Base-by-base conservation (phyloP, 1,140 invertebrate species). In the Lanistes nyassanus region DNA sequence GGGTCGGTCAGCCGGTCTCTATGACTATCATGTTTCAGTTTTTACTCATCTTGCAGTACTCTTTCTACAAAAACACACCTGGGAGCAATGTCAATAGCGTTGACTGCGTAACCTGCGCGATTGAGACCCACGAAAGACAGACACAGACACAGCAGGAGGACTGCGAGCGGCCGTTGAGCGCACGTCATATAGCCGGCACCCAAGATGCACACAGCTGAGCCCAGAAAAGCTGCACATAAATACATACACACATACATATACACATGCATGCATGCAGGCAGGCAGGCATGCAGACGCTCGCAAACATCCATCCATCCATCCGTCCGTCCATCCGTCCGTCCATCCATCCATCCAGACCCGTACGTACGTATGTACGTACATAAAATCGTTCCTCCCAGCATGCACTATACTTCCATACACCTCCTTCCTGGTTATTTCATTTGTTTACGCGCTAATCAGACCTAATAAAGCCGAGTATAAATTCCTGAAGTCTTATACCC, bases 41-140 rank as follows among this genome's bases (percentile, higher is more conserved):
- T 55, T 13, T 55, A 16, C 31, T 9, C 58, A 4, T 13, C 23
- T 16, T 47, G 42, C 42, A 23, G 2, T 5, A 60, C 23, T 34
- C n/a, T 16, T 16, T 3, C 2, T 16, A 23, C n/a, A 60, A 60
- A 60, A 29, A 4, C 11, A 60, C 84, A 86, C 64, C 76, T 81
- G n/a, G 80, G 77, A 11, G 95, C 95, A 77, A 96, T 93, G 85
- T 96, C 94, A 83, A 96, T 87, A 83, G 95, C 94, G 89, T 96
- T 95, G 2, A 95, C 94, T 82, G 93, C 93, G 84, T 80, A 95
- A 68, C 94, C 95, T 9, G 94, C 67, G 53, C 66, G 47, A 51
- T 55, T 65, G 19, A 80, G n/a, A 7, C 56, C 76, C 1, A 31
- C 62, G 47, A 76, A 78, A 13, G 29, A 37, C 9, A 77, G 55